Base-by-base conservation (phyloP, 1,140 invertebrate genomes). In the Ephestia elutella region DNA sequence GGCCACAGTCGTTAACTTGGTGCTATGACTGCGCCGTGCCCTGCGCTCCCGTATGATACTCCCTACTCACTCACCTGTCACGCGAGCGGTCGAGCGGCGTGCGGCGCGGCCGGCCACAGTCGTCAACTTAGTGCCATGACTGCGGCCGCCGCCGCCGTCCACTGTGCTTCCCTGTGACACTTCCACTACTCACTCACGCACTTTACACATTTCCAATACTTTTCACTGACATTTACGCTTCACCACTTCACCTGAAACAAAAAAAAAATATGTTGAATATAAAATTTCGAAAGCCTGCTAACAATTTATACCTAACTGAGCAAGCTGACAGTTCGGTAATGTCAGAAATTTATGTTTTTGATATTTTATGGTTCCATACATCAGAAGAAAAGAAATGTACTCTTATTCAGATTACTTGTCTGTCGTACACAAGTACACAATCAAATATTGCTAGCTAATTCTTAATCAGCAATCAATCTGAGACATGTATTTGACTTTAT, bases 91-190 rank as follows among this genome's bases (percentile, higher is more conserved):
- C 60, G 68, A 77, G 82, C 84, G 79, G 82, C 84, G 80, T 77
- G 79, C 81, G 78, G 70, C 70, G 82, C 84, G 84, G 84, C 82
- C 68, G 59, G 57, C 70, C 69, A 73, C 83, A 78, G 84, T 74
- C 73, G 84, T 87, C 84, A 85, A 87, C 84, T 87, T 74, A 75
- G 71, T 71, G 78, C 68, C 82, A 85, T 87, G 54, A 44, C 72
- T 65, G 48, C 60, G 60, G n/a, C 72, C 72, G 59, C 65, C 56
- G 68, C 59, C 62, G 19, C 17, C 38, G 17, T 15, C 18, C 38
- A 15, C 44, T 11, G 5, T 19, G 19, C 21, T n/a, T 1, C 58
- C 59, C 58, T 5, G 30, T 19, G 13, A 11, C 18, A 53, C 50
- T 25, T n/a, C 66, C 60, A 50, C 60, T 62, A 57, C 67, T 20